Conservation (phyloP, 2,113 vertebrate genomes). For the Antechinus stuartii region DNA sequence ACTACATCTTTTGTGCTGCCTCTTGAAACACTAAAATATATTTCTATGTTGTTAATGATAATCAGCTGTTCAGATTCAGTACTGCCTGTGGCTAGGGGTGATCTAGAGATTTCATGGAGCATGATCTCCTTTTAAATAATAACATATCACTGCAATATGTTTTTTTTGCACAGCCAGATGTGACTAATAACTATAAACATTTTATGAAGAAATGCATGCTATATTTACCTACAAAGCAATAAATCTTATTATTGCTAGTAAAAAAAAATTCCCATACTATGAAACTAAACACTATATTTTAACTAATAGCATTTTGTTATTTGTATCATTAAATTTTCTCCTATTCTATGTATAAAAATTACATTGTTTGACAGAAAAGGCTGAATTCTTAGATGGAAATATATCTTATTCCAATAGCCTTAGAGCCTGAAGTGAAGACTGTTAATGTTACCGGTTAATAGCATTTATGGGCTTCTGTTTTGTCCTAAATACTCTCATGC, state of each 20-base stretch:
- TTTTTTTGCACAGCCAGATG: not conserved
- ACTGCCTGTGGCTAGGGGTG: not conserved
- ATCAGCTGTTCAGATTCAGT: not conserved
- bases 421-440: not conserved
- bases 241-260: not conserved
- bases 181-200: constrained; percentile 20
- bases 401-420: not conserved
- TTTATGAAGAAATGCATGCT: constrained; percentile 25
- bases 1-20: constrained; percentile 10
- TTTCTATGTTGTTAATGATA: constrained; percentile 2
- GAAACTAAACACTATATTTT: constrained; percentile 30
- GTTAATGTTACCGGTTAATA: not conserved
- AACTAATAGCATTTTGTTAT: not conserved
- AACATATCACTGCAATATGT: constrained; percentile 25
- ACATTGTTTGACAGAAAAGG: constrained; percentile 14
- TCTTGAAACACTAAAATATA: constrained; percentile 36
- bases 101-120: not conserved
- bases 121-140: not conserved
- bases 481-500: constrained; percentile 22
- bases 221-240: constrained; percentile 34
- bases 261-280: not conserved
- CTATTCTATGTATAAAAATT: constrained; percentile 2
- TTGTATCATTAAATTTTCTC: constrained; percentile 7
- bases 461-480: not conserved
- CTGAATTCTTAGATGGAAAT: constrained; percentile 23